Evolutionary conservation across 30 jellyfish, hydroid and myxozoan genomes (phyloP), one percentile per base, ranked within the genome.

Genomic region (Cassiopea andromeda): DNA sequence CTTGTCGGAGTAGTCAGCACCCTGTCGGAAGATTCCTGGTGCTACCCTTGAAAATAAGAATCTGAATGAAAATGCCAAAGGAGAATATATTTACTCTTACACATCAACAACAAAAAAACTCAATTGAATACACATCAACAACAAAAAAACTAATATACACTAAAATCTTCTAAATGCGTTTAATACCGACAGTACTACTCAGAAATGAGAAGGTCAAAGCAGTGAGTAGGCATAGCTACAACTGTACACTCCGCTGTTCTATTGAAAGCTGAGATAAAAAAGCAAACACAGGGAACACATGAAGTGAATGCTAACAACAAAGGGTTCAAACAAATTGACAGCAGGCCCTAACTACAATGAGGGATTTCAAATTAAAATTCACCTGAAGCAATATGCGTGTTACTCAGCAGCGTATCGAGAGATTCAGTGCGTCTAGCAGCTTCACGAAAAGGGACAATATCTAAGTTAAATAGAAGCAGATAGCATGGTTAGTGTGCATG

Each of bases 391-490:
- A 45, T 80, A 58, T 74, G 84, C 69, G 91, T 50, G 43, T 66
- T 77, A 66, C 85, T 73, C 82, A 92, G 89, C 85, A 85, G 44
- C 46, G 97, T 86, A 67, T 92, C 97, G 46, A 90, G 95, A 18
- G 97, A 92, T 58, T 92, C 97, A 18, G 92, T 75, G 76, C 97
- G 93, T 70, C 93, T 80, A 67, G 85, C 64, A 10, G 94, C 93
- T 45, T 92, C 97, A 57, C 68, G 94, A 1, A 87, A 70, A 5
- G 94, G 94, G 61, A 87, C 87, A 38, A 87, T 78, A 59, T 78
- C 94, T 87, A 49, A 12, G 54, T 46, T 68, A 14, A 86, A 71
- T 7, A 67, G 44, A 60, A 27, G 58, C 81, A 64, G 73, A 64
- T 71, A 57, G 5, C 14, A 46, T 46, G 69, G 64, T 54, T 54